These are phyloP conservation scores for Mesorhabditis belari DNA, from an alignment of 2,888 invertebrate species.

Conservation along the genomic window DNA sequence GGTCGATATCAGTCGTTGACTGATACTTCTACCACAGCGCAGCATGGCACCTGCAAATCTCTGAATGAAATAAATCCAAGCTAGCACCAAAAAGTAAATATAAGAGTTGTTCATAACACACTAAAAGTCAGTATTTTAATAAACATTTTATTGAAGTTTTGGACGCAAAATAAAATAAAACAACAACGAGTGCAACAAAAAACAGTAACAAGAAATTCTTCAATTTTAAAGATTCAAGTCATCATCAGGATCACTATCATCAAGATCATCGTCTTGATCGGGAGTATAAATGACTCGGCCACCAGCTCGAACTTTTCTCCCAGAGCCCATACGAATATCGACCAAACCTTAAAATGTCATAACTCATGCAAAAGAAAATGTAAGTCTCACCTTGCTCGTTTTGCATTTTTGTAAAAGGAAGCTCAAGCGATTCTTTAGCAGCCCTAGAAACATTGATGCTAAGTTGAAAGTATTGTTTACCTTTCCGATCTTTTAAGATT, in stretches of 20 bases:
- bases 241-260: conserved; percentile 49
- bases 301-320: conserved; percentile 62
- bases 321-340: conserved; percentile 22
- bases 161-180: no score
- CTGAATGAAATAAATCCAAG: no score
- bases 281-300: conserved; percentile 46
- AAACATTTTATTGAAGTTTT: no score
- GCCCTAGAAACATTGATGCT: neutral
- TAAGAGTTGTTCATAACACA: no score
- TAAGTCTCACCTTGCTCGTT: conserved; percentile 26
- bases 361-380: neutral
- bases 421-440: conserved; percentile 20
- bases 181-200: no score
- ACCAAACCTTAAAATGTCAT: conserved; percentile 37
- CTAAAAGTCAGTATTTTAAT: no score
- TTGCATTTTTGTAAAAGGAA: conserved; percentile 31
- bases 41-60: no score
- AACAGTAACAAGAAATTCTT: no score
- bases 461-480: neutral
- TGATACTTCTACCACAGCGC: no score
- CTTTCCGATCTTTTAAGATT: neutral
- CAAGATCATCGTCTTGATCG: conserved; percentile 44
- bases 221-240: conserved; percentile 35
- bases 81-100: no score
- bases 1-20: no score